phyloP scores from a whole-genome alignment of 2,113 vertebrate species.

The Tachycineta bicolor region DNA sequence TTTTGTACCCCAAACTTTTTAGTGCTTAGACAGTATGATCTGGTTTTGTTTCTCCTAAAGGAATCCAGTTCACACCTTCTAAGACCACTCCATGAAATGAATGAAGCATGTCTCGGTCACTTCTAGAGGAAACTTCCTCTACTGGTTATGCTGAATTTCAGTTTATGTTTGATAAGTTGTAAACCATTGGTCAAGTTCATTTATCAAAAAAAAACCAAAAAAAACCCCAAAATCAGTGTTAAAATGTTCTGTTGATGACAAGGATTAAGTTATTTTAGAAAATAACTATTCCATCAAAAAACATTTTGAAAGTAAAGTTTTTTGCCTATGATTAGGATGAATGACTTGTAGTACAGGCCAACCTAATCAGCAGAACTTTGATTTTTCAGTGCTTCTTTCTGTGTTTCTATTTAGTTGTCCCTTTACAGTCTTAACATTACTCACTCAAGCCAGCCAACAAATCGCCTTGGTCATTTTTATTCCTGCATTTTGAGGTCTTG shows the following conservation, averaged over 20 bases:
- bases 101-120: not conserved
- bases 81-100: not conserved
- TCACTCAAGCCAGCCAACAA: not conserved
- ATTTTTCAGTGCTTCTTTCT: not conserved
- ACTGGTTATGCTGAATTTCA: fast-evolving
- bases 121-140: not conserved
- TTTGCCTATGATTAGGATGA: not conserved
- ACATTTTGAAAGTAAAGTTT: not conserved
- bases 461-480: not conserved
- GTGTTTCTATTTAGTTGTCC: not conserved
- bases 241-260: not conserved
- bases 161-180: not conserved
- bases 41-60: not conserved
- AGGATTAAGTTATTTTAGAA: not conserved
- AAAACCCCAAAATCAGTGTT: not conserved
- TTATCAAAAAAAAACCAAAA: not conserved
- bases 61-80: not conserved
- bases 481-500: not conserved
- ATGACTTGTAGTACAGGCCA: not conserved
- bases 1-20: not conserved
- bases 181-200: not conserved
- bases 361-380: not conserved
- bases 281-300: not conserved
- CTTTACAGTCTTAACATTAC: not conserved
- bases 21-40: not conserved